A percentile compares a stretch with the other conserved stretches of the same genome.
phyloP scores from a whole-genome alignment of 2,797 vertebrate genomes.

The Echeneis naucrates region DNA sequence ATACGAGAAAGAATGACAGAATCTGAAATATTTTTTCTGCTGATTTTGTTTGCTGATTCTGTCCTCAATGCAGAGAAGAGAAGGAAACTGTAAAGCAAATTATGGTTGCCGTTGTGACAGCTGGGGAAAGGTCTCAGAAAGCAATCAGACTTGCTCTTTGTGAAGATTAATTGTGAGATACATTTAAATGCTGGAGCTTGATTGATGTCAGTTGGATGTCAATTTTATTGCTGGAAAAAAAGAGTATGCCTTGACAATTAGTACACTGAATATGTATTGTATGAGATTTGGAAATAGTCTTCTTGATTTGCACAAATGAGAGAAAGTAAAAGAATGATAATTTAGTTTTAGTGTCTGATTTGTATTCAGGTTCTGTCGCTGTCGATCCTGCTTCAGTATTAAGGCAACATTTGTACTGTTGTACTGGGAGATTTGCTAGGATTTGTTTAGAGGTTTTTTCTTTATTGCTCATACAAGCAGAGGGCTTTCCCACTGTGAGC shows the following conservation, averaged over 20 bases:
- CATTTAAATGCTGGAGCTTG: constrained; percentile 4
- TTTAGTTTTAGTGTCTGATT: too few relatives aligned
- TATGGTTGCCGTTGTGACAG: not conserved
- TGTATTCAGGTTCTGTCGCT: not conserved
- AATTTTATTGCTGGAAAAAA: constrained; percentile 2
- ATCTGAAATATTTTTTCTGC: not conserved
- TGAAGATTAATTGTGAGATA: constrained; percentile 17
- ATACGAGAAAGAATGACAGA: constrained; percentile 8
- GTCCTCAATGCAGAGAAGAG: not conserved
- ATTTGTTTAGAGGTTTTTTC: not conserved
- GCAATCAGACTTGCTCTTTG: not conserved
- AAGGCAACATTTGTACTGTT: not conserved
- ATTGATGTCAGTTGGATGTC: constrained; percentile 9
- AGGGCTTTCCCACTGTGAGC: too few relatives aligned
- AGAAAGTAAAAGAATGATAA: not conserved
- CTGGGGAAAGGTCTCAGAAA: not conserved
- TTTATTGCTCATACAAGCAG: not conserved
- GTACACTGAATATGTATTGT: not conserved
- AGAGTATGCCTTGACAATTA: not conserved
- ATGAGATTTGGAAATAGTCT: not conserved
- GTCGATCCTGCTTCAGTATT: not conserved
- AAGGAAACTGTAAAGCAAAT: not conserved
- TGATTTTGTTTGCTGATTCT: not conserved
- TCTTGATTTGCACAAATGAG: constrained; percentile 5
- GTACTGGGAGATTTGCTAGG: not conserved